Evolutionary conservation across 2,113 vertebrate species (phyloP).

Genomic region (Nestor notabilis): DNA sequence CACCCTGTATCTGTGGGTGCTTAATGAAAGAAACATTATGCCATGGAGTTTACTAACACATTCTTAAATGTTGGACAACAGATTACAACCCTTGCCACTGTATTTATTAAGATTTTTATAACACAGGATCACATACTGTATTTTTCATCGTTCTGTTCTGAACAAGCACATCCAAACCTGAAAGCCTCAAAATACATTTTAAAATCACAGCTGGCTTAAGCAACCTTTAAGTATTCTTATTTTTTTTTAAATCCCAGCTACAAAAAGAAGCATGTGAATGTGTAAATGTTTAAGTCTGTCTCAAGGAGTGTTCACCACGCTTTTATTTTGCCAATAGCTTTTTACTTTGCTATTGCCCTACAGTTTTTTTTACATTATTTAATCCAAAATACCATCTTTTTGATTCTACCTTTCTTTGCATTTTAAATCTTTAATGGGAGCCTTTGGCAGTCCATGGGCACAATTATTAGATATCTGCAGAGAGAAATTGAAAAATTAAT

Average conservation of each 20-base stretch:
- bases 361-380: conserved; percentile 94
- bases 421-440: conserved; percentile 97
- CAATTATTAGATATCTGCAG: conserved; percentile 96
- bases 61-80: not conserved
- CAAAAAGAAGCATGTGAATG: not conserved
- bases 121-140: not conserved
- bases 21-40: not conserved
- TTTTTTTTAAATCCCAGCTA: not conserved
- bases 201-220: conserved; percentile 10
- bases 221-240: not conserved
- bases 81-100: not conserved
- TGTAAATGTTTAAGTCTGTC: conserved; percentile 59
- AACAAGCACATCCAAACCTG: not conserved
- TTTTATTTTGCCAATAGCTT: conserved; percentile 77
- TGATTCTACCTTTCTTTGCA: conserved; percentile 90
- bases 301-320: conserved; percentile 23
- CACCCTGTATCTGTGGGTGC: conserved; percentile 5
- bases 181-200: not conserved
- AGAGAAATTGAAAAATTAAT: conserved; percentile 99
- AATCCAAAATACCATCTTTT: conserved; percentile 95
- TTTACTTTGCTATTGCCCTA: conserved; percentile 84
- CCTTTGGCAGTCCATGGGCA: conserved; percentile 89
- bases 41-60: not conserved
- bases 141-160: not conserved
- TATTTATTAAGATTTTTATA: not conserved